Evolutionary conservation across 1,140 invertebrate species (phyloP).

Genomic region (Bombus sibiricus): DNA sequence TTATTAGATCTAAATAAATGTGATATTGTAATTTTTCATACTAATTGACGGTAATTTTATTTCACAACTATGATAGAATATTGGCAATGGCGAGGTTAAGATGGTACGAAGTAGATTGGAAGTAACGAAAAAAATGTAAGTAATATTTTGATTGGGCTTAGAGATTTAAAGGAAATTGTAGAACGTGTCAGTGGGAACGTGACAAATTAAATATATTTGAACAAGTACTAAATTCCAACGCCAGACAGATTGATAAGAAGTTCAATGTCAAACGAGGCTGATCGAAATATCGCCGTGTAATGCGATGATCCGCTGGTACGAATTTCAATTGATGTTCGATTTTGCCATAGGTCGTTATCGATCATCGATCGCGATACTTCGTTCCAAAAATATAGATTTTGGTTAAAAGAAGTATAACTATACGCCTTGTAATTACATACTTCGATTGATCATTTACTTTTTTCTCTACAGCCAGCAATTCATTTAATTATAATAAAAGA

Average conservation of each 20-base stretch:
- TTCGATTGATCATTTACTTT: neutral
- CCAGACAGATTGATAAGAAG: conserved; percentile 67
- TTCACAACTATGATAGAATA: neutral
- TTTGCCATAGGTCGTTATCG: conserved; percentile 71
- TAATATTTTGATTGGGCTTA: neutral
- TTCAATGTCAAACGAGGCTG: conserved; percentile 73
- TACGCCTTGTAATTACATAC: neutral
- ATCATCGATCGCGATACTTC: neutral
- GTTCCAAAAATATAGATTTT: neutral
- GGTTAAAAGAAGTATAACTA: neutral
- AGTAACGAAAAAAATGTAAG: too few species aligned
- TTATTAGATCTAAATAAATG: neutral
- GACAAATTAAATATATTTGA: neutral
- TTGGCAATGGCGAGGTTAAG: neutral
- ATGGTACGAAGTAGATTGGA: too few species aligned
- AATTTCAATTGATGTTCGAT: conserved; percentile 52
- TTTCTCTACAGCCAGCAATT: neutral
- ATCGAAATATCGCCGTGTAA: conserved; percentile 60
- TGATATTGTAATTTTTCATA: neutral
- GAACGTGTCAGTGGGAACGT: neutral
- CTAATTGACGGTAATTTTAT: neutral
- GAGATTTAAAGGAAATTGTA: neutral
- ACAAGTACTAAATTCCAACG: conserved; percentile 32
- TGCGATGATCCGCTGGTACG: conserved; percentile 42
- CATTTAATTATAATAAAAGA: neutral